phyloP scores from a whole-genome alignment of 2,888 invertebrate species.

The Dyspetes luteomarginatus region DNA sequence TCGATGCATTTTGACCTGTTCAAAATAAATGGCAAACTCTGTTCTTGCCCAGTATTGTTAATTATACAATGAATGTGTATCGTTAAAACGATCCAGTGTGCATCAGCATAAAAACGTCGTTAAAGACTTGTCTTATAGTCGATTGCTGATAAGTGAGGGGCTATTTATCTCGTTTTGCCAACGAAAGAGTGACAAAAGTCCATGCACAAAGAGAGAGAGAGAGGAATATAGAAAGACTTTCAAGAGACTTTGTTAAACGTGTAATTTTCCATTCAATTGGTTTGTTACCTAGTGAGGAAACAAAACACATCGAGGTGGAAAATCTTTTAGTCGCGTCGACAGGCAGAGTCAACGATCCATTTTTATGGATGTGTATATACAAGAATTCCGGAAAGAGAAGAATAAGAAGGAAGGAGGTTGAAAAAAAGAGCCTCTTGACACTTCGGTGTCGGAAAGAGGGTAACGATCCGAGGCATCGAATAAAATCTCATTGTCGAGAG shows the following conservation, averaged over 20 bases:
- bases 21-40: too few species aligned
- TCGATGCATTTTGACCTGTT: too few species aligned
- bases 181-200: not conserved
- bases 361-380: not conserved
- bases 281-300: not conserved
- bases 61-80: too few species aligned
- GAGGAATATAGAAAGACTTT: not conserved
- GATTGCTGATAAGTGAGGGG: too few species aligned
- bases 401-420: conserved; percentile 9
- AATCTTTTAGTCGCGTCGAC: not conserved
- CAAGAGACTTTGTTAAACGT: not conserved
- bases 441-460: conserved; percentile 32
- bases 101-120: too few species aligned
- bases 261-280: not conserved
- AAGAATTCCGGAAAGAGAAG: not conserved
- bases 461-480: conserved; percentile 51
- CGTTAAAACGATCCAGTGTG: too few species aligned
- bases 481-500: conserved; percentile 49
- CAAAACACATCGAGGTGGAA: not conserved
- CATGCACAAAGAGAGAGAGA: not conserved
- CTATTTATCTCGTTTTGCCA: too few species aligned
- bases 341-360: not conserved
- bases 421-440: conserved; percentile 20
- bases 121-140: too few species aligned
- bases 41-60: too few species aligned